phyloP scores from a whole-genome alignment of 2,797 vertebrate genomes.

The Leucoraja ocellata region DNA sequence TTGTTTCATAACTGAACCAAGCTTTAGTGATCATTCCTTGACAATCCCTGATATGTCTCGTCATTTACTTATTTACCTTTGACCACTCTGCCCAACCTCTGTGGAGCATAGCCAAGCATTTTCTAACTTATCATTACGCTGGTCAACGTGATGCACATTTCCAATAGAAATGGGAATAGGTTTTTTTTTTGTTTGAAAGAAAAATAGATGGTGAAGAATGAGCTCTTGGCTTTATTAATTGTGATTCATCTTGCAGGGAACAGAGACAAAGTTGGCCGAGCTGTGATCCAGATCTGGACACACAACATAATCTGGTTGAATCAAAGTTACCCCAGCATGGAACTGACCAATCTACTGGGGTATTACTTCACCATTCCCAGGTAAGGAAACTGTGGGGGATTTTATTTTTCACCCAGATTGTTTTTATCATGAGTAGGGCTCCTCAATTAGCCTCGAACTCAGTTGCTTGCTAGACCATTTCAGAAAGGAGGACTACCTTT shows the following conservation, averaged over 20 bases:
- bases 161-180: background rate
- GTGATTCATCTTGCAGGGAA: constrained; percentile 57
- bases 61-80: background rate
- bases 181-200: background rate
- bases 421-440: background rate
- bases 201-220: background rate
- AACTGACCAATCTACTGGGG: constrained; percentile 64
- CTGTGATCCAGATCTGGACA: constrained; percentile 67
- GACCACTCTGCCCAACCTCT: no score
- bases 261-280: constrained; percentile 65
- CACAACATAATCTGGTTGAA: constrained; percentile 61
- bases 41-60: background rate
- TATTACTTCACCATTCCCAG: constrained; percentile 68
- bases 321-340: constrained; percentile 52
- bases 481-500: background rate
- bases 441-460: no score
- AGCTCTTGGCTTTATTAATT: background rate
- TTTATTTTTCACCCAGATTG: background rate
- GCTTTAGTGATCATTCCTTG: background rate
- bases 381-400: constrained; percentile 51
- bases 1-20: background rate
- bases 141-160: background rate
- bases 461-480: background rate
- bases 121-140: background rate
- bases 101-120: background rate